A percentile compares a stretch with the other conserved stretches of the same genome.
Conservation (phyloP, 2,113 vertebrate genomes). For the Mirza zaza region DNA sequence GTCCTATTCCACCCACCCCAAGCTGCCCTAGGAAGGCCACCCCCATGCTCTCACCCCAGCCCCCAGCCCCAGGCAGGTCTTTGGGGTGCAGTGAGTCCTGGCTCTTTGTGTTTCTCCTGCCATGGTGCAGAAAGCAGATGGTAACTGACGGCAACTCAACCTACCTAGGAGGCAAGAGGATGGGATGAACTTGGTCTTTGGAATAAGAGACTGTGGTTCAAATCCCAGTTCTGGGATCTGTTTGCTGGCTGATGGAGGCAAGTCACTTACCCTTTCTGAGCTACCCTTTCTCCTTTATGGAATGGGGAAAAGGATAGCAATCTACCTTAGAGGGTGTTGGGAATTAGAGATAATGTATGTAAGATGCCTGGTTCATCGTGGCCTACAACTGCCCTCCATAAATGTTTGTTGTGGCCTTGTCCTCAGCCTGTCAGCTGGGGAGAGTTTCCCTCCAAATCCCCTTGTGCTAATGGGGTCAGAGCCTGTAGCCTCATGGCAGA, state of each 20-base stretch:
- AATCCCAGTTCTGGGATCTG: not conserved
- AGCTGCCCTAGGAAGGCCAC: not conserved
- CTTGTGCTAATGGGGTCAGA: not conserved
- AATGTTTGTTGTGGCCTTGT: not conserved
- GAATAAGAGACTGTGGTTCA: not conserved
- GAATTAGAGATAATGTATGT: not conserved
- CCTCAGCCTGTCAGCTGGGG: not conserved
- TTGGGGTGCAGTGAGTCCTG: not conserved
- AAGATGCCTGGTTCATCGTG: not conserved
- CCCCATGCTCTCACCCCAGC: not conserved
- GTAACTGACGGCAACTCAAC: not conserved
- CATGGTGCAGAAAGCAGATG: not conserved
- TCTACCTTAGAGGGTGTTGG: not conserved
- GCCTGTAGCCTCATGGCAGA: not conserved
- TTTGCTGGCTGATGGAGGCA: not conserved
- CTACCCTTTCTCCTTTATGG: not conserved
- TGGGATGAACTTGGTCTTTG: not conserved
- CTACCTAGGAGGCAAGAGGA: not conserved
- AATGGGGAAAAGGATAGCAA: not conserved
- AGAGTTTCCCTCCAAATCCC: not conserved
- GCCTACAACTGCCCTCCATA: not conserved
- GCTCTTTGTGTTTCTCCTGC: not conserved
- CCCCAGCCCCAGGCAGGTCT: not conserved
- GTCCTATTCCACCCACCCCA: not conserved
- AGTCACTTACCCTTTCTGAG: not conserved